Conservation (phyloP, 1,140 invertebrate species). For the Adoxophyes honmai region DNA sequence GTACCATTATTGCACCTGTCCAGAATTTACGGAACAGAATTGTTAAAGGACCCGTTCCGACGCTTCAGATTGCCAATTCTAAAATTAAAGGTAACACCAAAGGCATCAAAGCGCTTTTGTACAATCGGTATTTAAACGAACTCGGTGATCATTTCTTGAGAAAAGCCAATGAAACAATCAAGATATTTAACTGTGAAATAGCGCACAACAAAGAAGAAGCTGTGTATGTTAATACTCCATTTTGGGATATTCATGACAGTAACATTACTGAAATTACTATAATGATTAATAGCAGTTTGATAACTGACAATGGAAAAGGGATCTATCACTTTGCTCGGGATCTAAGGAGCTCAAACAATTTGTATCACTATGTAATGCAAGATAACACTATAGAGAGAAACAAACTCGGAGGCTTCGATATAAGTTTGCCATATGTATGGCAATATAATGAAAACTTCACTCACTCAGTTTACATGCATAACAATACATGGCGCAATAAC, state of each 20-base stretch:
- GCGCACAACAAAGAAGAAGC: constrained; percentile 89
- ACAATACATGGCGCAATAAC: constrained; percentile 93
- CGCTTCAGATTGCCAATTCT: constrained; percentile 82
- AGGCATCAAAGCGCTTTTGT: constrained; percentile 91
- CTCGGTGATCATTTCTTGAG: constrained; percentile 90
- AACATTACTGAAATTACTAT: constrained; percentile 91
- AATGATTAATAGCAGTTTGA: constrained; percentile 90
- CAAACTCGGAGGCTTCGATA: constrained; percentile 87
- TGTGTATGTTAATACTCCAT: constrained; percentile 88
- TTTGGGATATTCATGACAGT: constrained; percentile 88
- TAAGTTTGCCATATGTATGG: constrained; percentile 95
- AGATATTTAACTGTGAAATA: constrained; percentile 87
- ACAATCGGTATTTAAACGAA: constrained; percentile 92
- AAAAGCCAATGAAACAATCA: constrained; percentile 92
- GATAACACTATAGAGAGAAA: constrained; percentile 94
- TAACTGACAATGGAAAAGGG: constrained; percentile 90
- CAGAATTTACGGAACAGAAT: constrained; percentile 84
- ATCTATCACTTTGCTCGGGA: constrained; percentile 93
- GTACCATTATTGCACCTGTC: constrained; percentile 83
- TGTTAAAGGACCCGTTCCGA: constrained; percentile 86
- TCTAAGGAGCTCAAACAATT: constrained; percentile 93
- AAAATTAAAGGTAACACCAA: constrained; percentile 88
- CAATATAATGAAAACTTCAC: constrained; percentile 97
- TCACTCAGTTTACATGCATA: constrained; percentile 90
- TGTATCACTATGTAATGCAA: constrained; percentile 95